Base-by-base conservation (phyloP, 2,113 vertebrate genomes). In the Eonycteris spelaea region DNA sequence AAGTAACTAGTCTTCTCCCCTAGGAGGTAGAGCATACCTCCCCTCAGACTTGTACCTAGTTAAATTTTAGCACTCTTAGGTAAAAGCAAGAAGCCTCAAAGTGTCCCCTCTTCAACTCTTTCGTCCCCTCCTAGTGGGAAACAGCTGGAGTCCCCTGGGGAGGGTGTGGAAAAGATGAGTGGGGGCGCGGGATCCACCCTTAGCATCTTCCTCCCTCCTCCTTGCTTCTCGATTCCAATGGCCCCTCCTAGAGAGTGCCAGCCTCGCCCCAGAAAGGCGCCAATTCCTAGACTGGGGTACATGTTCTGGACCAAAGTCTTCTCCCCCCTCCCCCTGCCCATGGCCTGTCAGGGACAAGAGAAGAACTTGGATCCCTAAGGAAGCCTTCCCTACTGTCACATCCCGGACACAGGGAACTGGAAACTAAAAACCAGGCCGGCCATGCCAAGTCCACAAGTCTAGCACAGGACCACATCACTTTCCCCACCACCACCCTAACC, bases 371-470 rank as follows among this genome's bases (percentile, higher is more conserved):
- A 24, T 8, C 75, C 26, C 7, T 40, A 84, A 84, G 0, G 65
- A 90, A 94, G 45, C n/a, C 80, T 91, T 91, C 57, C 63, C 24
- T 73, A 93, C 55, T 53, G 70, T 59, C 28, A 35, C 95, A 92
- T 74, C 78, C 91, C 85, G 57, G n/a, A 95, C 24, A 33, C 33
- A 65, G 16, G 70, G 67, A 92, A 77, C 77, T 91, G 87, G 43
- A 96, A 95, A 94, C 71, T 71, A 22, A 51, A 96, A 94, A 96
- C 70, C 77, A 77, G 51, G 84, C 21, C 82, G 45, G 45, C 57
- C 86, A 91, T 79, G 21, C 92, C 94, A 71, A 40, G 55, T 30
- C 45, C 94, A 51, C 70, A 90, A 61, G 90, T 80, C 30, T 33
- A 63, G 38, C 30, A 12, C 13, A 1, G 57, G 82, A 97, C 67